Base-by-base conservation (phyloP, 2,113 vertebrate species). In the Coryphaenoides rupestris region DNA sequence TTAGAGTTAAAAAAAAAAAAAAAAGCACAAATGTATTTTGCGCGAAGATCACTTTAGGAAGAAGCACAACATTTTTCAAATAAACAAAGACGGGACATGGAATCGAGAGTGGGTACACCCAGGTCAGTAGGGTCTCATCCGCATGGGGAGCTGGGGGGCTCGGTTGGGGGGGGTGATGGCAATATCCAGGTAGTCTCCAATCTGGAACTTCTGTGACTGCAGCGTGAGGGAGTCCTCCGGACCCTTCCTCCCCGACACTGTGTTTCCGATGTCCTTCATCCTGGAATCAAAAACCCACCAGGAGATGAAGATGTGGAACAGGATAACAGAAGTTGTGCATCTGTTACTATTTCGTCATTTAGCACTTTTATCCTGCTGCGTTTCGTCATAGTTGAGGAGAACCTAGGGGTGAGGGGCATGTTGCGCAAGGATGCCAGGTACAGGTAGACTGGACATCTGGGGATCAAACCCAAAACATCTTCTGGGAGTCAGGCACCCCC, bases 181-280 rank as follows among this genome's bases (percentile, higher is more conserved):
- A 70, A 98, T 98, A 66, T 99, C 97, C 79, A 99, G 80, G 65
- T 98, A 98, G 84, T 98, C 96, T 71, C 97, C 96, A 19, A 98
- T 99, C 79, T 98, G 96, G 87, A 99, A 98, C 58, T 95, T 95
- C 81, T 99, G 97, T 1, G 97, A 99, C 86, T 98, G 96, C 84
- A 99, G 55, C 0, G 96, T 98, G 94, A 99, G 96, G 70, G 95
- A 94, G 70, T 99, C 96, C 9, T 98, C 96, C 16, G 94, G 91
- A 22, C 97, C 96, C 76, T 99, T 99, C 67, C 95, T 90, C 66
- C 97, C 96, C 0, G 96, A 98, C 76, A 98, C 85, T 2, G 97
- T 98, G 52, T 90, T 98, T 70, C 96, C 97, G 0, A 98, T 97
- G 77, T 99, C 96, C 84, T 98, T 98, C 65, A 98, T 92, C 82